A percentile compares a stretch with the other conserved stretches of the same genome.
These are phyloP conservation scores for Periophthalmus modestus DNA, from an alignment of 2,113 vertebrate species.

Conservation along the genomic window DNA sequence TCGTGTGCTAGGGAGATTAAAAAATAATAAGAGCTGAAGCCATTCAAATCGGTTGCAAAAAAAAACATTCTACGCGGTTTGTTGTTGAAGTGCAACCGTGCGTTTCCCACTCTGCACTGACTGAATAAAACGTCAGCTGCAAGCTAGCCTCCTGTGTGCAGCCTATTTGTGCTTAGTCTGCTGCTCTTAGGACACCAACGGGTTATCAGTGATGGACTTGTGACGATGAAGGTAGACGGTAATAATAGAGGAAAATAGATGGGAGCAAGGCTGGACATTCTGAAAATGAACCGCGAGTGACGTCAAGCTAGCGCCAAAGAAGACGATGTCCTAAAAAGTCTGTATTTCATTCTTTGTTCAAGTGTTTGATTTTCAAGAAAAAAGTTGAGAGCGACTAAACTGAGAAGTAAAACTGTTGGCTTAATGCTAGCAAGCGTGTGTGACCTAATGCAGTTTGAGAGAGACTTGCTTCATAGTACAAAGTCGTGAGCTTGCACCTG, in stretches of 20 bases:
- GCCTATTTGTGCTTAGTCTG: slow-evolving; percentile 38
- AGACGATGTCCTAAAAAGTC: no score
- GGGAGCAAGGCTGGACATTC: background rate
- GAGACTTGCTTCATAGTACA: no score
- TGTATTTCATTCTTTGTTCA: no score
- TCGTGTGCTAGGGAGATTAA: slow-evolving; percentile 58
- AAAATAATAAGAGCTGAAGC: slow-evolving; percentile 61
- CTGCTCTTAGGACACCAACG: slow-evolving; percentile 17
- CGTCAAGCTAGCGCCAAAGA: background rate
- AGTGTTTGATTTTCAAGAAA: no score
- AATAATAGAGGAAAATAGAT: background rate
- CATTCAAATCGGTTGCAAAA: slow-evolving; percentile 48
- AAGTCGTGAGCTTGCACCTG: no score
- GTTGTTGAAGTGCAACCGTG: slow-evolving; percentile 42
- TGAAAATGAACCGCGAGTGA: background rate
- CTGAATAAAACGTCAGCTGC: slow-evolving; percentile 53
- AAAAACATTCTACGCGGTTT: slow-evolving; percentile 43
- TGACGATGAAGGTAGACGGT: background rate
- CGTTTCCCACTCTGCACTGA: slow-evolving; percentile 31
- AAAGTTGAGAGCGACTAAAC: no score
- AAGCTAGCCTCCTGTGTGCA: slow-evolving; percentile 24
- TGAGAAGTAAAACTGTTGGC: no score
- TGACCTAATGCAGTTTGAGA: no score
- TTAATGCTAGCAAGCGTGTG: no score
- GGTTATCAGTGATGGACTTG: slow-evolving; percentile 3